Percentiles rank a stretch among this genome's conserved stretches.
These are phyloP conservation scores for Tetraneura akinire DNA, from an alignment of 1,140 invertebrate genomes.

Conservation along the genomic window DNA sequence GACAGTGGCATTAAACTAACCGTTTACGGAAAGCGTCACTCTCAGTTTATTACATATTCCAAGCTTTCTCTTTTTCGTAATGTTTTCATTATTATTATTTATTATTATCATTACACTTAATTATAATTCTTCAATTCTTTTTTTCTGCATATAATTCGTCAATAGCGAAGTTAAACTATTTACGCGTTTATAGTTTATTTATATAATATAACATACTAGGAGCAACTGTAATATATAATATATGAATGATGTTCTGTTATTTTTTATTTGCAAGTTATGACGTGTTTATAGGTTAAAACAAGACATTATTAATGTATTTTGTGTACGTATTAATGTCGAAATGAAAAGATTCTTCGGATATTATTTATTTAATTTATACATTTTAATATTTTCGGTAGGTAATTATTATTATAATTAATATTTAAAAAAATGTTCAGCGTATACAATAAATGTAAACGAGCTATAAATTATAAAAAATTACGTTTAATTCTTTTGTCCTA, in stretches of 20 bases:
- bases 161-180: not conserved
- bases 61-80: constrained; percentile 45
- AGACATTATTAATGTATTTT: not conserved
- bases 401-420: too few relatives aligned
- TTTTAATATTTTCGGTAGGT: too few relatives aligned
- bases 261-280: not conserved
- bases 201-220: too few relatives aligned
- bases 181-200: not conserved
- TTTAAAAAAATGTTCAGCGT: too few relatives aligned
- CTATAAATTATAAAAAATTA: not conserved
- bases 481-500: constrained; percentile 13
- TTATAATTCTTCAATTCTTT: constrained; percentile 27
- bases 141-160: not conserved
- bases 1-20: constrained; percentile 50
- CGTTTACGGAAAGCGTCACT: constrained; percentile 50
- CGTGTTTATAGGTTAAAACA: not conserved
- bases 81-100: not conserved
- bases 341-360: not conserved
- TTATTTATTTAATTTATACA: not conserved
- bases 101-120: constrained; percentile 30
- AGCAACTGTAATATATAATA: too few relatives aligned
- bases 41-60: constrained; percentile 29
- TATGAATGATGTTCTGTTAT: too few relatives aligned
- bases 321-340: not conserved
- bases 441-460: too few relatives aligned